phyloP scores from a whole-genome alignment of 2,113 vertebrate species.

The Corvus moneduloides region DNA sequence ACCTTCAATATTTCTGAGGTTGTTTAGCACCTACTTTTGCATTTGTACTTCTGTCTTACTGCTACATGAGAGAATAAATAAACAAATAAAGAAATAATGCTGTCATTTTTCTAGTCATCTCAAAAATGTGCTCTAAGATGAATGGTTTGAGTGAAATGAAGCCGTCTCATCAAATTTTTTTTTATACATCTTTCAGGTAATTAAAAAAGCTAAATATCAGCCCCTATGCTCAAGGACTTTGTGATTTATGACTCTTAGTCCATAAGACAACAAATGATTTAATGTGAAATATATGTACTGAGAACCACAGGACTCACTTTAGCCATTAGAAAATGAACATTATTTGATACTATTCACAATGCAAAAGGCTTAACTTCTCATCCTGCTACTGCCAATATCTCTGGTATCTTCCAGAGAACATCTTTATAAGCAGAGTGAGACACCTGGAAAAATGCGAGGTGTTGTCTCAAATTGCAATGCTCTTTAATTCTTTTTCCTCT shows the following conservation, averaged over 20 bases:
- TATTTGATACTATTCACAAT: not conserved
- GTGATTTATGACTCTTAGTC: not conserved
- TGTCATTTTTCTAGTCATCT: not conserved
- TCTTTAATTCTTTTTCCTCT: not conserved
- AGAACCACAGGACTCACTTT: not conserved
- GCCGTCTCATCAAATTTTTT: not conserved
- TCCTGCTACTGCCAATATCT: not conserved
- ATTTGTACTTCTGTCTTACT: not conserved
- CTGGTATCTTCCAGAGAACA: not conserved
- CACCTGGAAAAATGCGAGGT: not conserved
- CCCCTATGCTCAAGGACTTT: not conserved
- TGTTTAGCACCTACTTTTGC: not conserved
- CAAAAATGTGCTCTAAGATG: not conserved
- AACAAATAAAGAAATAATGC: not conserved
- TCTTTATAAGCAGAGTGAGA: not conserved
- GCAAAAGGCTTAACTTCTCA: not conserved
- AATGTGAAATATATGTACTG: not conserved
- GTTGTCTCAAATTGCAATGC: not conserved
- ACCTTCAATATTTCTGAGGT: not conserved
- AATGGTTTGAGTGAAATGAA: not conserved
- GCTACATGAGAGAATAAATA: not conserved
- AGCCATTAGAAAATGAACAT: not conserved
- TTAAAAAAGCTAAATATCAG: slow-evolving; percentile 6
- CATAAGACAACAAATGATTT: not conserved
- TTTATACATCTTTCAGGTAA: not conserved